These are phyloP conservation scores for Sebastes nivosus DNA, from an alignment of 2,797 vertebrate genomes.

Conservation along the genomic window DNA sequence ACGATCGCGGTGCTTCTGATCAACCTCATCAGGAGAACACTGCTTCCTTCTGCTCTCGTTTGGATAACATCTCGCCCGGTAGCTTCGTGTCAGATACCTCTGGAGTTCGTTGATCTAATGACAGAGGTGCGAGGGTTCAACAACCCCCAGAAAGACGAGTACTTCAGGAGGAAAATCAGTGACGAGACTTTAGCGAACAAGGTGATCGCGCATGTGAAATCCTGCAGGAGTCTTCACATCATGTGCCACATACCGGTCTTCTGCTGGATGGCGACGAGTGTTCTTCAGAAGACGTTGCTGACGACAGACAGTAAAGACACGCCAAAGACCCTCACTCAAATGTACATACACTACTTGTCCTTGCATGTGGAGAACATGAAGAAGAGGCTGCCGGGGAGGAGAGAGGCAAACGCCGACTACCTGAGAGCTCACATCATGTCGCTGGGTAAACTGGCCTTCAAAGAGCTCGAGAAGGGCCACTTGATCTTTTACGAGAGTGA, in stretches of 20 bases:
- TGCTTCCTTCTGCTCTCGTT: slow-evolving; percentile 61
- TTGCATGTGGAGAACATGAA: slow-evolving; percentile 47
- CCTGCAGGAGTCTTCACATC: slow-evolving; percentile 73
- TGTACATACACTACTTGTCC: slow-evolving; percentile 73
- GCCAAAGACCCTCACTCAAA: slow-evolving; percentile 73
- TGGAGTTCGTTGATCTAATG: slow-evolving; percentile 54
- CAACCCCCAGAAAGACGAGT: slow-evolving; percentile 73
- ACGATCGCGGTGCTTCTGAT: slow-evolving; percentile 51
- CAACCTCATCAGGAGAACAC: slow-evolving; percentile 69
- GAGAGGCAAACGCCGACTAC: slow-evolving; percentile 7
- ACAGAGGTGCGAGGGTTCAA: slow-evolving; percentile 76
- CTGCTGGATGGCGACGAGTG: slow-evolving; percentile 67
- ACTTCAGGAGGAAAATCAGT: slow-evolving; percentile 63
- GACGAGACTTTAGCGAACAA: slow-evolving; percentile 42
- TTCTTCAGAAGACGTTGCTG: slow-evolving; percentile 56
- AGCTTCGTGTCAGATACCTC: slow-evolving; percentile 65
- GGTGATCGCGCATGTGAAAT: slow-evolving; percentile 67
- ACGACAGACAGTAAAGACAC: slow-evolving; percentile 28
- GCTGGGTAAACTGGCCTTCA: slow-evolving; percentile 71
- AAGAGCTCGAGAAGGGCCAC: slow-evolving; percentile 64
- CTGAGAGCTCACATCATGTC: slow-evolving; percentile 50
- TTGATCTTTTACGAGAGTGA: slow-evolving; percentile 74
- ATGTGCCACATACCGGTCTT: slow-evolving; percentile 80
- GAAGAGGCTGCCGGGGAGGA: slow-evolving; percentile 24
- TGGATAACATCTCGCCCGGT: slow-evolving; percentile 76